Percentiles rank a stretch among this genome's conserved stretches.
These are phyloP conservation scores for Chrysolina oricalcia DNA, from an alignment of 2,888 invertebrate species.

Conservation along the genomic window DNA sequence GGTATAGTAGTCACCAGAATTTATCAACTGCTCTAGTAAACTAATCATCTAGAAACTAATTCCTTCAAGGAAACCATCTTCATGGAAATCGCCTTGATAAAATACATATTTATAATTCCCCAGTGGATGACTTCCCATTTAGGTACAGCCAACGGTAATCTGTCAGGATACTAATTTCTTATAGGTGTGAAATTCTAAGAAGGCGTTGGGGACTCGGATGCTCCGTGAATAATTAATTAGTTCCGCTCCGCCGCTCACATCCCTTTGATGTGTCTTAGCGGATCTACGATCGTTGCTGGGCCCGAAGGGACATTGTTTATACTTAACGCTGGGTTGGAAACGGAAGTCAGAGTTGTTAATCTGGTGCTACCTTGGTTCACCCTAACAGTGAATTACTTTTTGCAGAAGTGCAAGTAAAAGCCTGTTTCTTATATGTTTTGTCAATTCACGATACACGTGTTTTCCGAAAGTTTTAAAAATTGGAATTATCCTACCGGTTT, in stretches of 20 bases:
- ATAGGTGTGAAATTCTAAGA: slow-evolving; percentile 28
- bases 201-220: slow-evolving; percentile 15
- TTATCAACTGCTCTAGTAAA: background rate
- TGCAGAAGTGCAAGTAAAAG: too few relatives aligned
- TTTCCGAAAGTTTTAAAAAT: too few relatives aligned
- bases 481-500: too few relatives aligned
- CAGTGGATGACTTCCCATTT: background rate
- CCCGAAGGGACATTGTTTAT: background rate
- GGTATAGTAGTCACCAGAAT: too few relatives aligned
- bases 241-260: slow-evolving; percentile 18
- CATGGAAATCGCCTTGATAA: background rate
- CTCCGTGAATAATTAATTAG: slow-evolving; percentile 24
- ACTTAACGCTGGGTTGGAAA: background rate
- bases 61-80: background rate
- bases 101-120: background rate
- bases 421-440: too few relatives aligned
- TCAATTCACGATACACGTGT: too few relatives aligned
- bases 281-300: slow-evolving; percentile 10
- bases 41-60: background rate
- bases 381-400: background rate
- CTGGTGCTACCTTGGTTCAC: background rate
- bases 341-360: background rate
- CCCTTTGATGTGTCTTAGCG: slow-evolving; percentile 17
- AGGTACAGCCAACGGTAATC: background rate
- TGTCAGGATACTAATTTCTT: slow-evolving; percentile 18